A percentile compares a stretch with the other conserved stretches of the same genome.
Evolutionary conservation across 2,113 vertebrate species (phyloP).

Genomic region (Numida meleagris): DNA sequence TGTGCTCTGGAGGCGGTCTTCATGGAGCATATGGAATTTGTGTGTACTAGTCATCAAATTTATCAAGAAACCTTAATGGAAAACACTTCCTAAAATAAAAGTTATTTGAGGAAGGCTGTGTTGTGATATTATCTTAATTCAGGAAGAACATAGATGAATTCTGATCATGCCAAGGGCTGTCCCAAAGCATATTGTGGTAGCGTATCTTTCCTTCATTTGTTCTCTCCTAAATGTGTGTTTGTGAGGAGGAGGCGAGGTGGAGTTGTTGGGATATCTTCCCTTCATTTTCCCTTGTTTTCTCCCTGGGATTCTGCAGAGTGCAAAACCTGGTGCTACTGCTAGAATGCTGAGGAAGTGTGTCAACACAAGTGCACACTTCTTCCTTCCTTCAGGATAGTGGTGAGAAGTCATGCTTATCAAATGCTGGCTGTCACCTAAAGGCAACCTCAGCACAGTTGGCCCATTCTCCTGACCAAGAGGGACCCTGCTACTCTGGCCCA

Average conservation of each 20-base stretch:
- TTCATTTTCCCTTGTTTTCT: not conserved
- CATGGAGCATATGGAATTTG: not conserved
- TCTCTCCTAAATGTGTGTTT: not conserved
- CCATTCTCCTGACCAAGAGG: not conserved
- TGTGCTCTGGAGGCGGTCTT: not conserved
- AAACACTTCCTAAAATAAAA: not conserved
- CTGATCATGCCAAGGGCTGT: not conserved
- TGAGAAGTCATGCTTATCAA: not conserved
- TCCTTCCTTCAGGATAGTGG: not conserved
- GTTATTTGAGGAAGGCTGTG: not conserved
- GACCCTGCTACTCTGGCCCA: not conserved
- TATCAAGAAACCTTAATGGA: not conserved
- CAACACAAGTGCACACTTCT: not conserved
- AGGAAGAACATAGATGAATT: not conserved
- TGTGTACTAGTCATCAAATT: not conserved
- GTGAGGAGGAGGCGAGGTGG: not conserved
- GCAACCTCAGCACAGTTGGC: not conserved
- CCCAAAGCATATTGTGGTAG: not conserved
- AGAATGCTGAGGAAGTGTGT: not conserved
- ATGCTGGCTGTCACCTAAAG: not conserved
- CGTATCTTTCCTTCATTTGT: not conserved
- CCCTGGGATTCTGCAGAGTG: not conserved
- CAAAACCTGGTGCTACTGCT: not conserved
- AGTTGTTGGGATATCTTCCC: not conserved
- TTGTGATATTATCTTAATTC: not conserved